Percentiles rank a stretch among this genome's conserved stretches.
These are phyloP conservation scores for Spodoptera picta DNA, from an alignment of 2,888 invertebrate species.

Conservation along the genomic window DNA sequence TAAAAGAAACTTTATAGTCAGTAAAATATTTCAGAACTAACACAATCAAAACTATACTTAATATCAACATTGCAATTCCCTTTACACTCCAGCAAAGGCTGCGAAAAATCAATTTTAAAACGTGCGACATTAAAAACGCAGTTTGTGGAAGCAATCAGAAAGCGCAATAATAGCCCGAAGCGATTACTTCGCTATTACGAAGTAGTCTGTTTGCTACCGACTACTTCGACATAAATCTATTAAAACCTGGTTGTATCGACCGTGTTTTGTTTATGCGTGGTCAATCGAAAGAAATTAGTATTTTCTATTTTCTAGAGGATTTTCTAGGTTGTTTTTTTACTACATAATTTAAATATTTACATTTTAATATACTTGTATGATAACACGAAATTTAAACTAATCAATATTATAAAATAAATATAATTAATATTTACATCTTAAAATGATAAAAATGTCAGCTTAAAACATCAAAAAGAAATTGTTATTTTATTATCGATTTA, in stretches of 20 bases:
- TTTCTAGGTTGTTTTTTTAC: not conserved
- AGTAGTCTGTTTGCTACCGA: too few relatives aligned
- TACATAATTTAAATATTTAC: too few relatives aligned
- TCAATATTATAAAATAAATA: too few relatives aligned
- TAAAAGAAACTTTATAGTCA: constrained; percentile 2
- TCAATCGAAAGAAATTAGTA: constrained; percentile 4
- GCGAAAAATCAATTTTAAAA: constrained; percentile 38
- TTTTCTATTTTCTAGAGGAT: not conserved
- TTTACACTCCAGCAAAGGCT: constrained; percentile 28
- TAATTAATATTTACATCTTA: too few relatives aligned
- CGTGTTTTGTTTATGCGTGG: constrained; percentile 13
- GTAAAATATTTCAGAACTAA: constrained; percentile 4
- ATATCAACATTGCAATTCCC: constrained; percentile 15
- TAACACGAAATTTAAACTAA: too few relatives aligned
- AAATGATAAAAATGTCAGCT: too few relatives aligned
- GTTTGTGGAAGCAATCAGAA: constrained; percentile 42
- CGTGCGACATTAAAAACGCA: constrained; percentile 36
- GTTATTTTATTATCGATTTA: too few relatives aligned
- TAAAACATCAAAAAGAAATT: not conserved
- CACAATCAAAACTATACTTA: constrained; percentile 20
- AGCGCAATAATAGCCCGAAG: constrained; percentile 30
- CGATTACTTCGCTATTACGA: constrained; percentile 42
- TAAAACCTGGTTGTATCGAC: constrained; percentile 1
- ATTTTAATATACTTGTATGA: too few relatives aligned
- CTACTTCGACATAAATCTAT: constrained; percentile 41